phyloP scores from a whole-genome alignment of 2,113 vertebrate genomes.

The Holacanthus passer region DNA sequence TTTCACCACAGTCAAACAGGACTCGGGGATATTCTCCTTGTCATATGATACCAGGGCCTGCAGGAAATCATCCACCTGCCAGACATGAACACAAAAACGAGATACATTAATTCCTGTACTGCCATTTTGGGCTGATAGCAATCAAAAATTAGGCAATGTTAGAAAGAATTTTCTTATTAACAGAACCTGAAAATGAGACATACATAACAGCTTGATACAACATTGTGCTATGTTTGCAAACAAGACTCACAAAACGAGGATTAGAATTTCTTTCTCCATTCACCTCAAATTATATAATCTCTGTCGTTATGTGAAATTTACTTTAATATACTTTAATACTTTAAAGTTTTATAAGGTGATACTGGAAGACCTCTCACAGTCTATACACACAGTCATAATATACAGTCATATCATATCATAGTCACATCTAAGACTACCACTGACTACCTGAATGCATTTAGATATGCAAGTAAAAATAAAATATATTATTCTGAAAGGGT shows the following conservation, averaged over 20 bases:
- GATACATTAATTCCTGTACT: not conserved
- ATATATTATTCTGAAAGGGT: too few relatives aligned
- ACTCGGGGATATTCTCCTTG: conserved; percentile 89
- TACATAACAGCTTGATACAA: not conserved
- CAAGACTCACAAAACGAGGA: not conserved
- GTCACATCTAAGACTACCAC: too few relatives aligned
- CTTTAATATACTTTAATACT: too few relatives aligned
- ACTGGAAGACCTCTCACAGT: not conserved
- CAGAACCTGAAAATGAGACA: not conserved
- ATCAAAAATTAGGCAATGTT: not conserved
- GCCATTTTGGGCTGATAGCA: not conserved
- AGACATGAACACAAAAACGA: conserved; percentile 29
- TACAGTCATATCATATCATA: too few relatives aligned
- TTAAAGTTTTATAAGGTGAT: not conserved
- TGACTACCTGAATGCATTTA: too few relatives aligned
- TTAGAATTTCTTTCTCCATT: not conserved
- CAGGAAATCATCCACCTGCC: conserved; percentile 88
- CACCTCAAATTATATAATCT: not conserved
- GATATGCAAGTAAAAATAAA: too few relatives aligned
- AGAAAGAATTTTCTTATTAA: not conserved
- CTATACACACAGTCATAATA: too few relatives aligned
- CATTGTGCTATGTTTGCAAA: not conserved
- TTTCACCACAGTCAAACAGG: conserved; percentile 87
- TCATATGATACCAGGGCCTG: conserved; percentile 87
- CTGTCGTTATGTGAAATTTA: not conserved